These are phyloP conservation scores for Balaeniceps rex DNA, from an alignment of 2,113 vertebrate species.

Conservation along the genomic window DNA sequence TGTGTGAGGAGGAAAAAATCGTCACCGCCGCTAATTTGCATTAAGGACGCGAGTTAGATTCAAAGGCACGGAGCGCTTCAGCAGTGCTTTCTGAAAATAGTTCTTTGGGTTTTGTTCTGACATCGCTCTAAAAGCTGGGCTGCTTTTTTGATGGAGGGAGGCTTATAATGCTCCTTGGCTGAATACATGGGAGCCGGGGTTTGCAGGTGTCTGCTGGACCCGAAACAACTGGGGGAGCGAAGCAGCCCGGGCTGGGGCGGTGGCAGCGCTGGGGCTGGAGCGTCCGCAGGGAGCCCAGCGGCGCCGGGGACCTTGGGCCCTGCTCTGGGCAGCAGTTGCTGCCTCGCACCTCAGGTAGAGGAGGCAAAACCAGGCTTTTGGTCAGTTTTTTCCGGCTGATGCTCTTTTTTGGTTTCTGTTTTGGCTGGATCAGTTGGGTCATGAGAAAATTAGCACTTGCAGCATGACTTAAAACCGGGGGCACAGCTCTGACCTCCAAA, in stretches of 20 bases:
- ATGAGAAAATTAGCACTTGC: no score
- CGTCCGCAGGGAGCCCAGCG: neutral
- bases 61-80: neutral
- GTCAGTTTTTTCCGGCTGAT: neutral
- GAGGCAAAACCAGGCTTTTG: neutral
- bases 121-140: neutral
- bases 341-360: neutral
- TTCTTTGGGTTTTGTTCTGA: neutral
- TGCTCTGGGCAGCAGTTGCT: neutral
- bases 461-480: neutral
- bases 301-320: neutral
- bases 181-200: accelerated
- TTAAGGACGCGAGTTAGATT: neutral
- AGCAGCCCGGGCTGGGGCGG: neutral
- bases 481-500: neutral
- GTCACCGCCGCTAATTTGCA: accelerated
- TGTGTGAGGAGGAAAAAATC: neutral
- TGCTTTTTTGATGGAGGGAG: neutral
- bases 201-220: neutral
- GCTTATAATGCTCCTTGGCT: neutral
- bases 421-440: neutral
- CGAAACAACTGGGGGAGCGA: accelerated
- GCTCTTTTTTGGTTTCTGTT: neutral
- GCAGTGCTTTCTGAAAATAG: neutral
- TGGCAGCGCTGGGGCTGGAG: neutral